A percentile compares a stretch with the other conserved stretches of the same genome.
phyloP scores from a whole-genome alignment of 1,140 invertebrate species.

The Trachymyrmex cornetzi region DNA sequence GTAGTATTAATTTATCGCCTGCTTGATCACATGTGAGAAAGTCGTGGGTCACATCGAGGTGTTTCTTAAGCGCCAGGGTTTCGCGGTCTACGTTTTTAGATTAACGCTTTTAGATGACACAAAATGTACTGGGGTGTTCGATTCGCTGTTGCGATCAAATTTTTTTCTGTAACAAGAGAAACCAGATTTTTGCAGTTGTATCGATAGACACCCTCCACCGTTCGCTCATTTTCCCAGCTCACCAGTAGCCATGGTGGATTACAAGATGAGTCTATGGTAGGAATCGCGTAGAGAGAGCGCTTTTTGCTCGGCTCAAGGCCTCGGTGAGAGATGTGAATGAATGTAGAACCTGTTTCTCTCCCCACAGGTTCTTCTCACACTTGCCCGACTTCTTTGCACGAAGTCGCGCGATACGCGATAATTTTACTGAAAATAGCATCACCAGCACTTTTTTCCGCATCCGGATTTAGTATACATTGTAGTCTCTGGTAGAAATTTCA shows the following conservation, averaged over 20 bases:
- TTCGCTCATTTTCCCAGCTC: constrained; percentile 13
- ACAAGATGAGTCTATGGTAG: constrained; percentile 68
- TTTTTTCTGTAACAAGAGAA: constrained; percentile 10
- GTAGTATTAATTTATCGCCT: constrained; percentile 62
- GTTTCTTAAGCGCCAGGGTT: constrained; percentile 72
- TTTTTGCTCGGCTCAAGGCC: constrained; percentile 79
- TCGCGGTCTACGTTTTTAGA: constrained; percentile 68
- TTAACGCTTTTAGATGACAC: constrained; percentile 67
- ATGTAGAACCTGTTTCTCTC: constrained; percentile 81
- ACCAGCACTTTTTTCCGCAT: not conserved
- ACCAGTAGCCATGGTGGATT: constrained; percentile 49
- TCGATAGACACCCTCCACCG: not conserved
- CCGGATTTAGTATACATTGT: not conserved
- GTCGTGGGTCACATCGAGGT: constrained; percentile 68
- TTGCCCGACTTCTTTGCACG: constrained; percentile 72
- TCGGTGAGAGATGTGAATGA: constrained; percentile 80
- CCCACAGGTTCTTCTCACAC: constrained; percentile 70
- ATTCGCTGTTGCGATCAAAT: not conserved
- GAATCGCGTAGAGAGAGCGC: constrained; percentile 67
- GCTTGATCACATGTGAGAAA: constrained; percentile 57
- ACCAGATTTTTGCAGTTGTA: not conserved
- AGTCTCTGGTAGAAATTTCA: too few species aligned
- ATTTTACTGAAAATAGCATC: constrained; percentile 68
- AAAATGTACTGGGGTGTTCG: not conserved
- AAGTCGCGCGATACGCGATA: constrained; percentile 65